Evolutionary conservation across 2,113 vertebrate genomes (phyloP).

Genomic region (Chrysemys picta): DNA sequence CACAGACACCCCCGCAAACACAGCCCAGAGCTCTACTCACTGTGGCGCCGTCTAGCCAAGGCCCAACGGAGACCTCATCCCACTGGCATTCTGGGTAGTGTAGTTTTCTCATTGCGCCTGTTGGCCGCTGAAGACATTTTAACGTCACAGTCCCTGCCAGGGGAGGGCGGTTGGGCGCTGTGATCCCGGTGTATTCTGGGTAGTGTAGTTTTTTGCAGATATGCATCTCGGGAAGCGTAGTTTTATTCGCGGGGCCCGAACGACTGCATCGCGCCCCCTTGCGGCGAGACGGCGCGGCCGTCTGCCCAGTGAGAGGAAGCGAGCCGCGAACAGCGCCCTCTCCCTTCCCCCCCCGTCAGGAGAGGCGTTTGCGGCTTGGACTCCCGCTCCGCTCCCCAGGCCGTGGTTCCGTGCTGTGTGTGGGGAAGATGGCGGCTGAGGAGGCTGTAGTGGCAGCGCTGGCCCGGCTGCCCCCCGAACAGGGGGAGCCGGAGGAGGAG

Average conservation of each 20-base stretch:
- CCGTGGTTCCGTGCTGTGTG: rapidly evolving
- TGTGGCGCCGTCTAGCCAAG: rapidly evolving
- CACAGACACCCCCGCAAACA: neutral
- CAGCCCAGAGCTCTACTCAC: neutral
- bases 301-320: neutral
- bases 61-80: rapidly evolving
- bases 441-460: neutral
- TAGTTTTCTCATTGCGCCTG: neutral
- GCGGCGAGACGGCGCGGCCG: neutral
- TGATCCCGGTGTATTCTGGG: neutral
- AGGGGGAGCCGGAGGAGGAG: neutral
- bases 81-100: neutral
- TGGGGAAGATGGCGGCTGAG: neutral
- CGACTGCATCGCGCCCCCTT: too few species aligned
- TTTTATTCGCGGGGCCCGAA: neutral
- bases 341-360: rapidly evolving
- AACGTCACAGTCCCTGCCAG: too few species aligned
- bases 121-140: neutral
- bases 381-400: rapidly evolving
- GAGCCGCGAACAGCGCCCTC: neutral
- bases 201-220: neutral
- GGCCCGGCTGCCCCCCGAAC: neutral
- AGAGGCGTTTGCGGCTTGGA: neutral
- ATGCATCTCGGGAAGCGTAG: neutral
- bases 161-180: neutral